A percentile compares a stretch with the other conserved stretches of the same genome.
Conservation (phyloP, 2,888 invertebrate species). For the Hermodice carunculata region DNA sequence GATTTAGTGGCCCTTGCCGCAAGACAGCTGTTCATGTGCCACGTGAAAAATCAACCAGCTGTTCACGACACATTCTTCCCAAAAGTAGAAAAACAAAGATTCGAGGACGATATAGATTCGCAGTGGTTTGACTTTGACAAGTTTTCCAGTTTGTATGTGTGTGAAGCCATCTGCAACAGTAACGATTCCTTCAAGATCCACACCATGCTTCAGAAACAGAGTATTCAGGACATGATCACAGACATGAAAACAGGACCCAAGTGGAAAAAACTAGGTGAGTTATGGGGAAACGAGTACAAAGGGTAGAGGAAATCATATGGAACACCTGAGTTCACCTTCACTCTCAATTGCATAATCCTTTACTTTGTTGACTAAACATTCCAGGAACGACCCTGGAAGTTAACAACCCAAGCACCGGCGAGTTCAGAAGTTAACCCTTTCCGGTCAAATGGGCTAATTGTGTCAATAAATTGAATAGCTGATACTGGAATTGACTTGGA, state of each 20-base stretch:
- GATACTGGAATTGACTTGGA: too few relatives aligned
- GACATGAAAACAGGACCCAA: conserved; percentile 57
- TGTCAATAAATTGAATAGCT: too few relatives aligned
- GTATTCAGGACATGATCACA: conserved; percentile 47
- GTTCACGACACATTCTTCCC: conserved; percentile 61
- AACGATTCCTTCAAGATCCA: conserved; percentile 58
- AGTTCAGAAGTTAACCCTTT: too few relatives aligned
- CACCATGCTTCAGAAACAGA: conserved; percentile 50
- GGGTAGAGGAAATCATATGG: too few relatives aligned
- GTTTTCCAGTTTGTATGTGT: conserved; percentile 52
- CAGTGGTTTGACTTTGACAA: conserved; percentile 55
- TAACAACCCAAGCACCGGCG: too few relatives aligned
- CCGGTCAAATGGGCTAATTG: too few relatives aligned
- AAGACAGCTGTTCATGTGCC: conserved; percentile 55
- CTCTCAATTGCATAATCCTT: too few relatives aligned
- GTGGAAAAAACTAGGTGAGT: conserved; percentile 66
- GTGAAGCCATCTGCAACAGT: conserved; percentile 51
- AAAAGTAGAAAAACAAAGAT: not conserved
- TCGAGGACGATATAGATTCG: conserved; percentile 22
- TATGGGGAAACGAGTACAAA: too few relatives aligned
- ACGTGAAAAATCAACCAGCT: conserved; percentile 51
- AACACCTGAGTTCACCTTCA: too few relatives aligned
- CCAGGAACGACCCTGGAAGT: too few relatives aligned
- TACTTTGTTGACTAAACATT: too few relatives aligned
- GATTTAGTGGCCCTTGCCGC: conserved; percentile 57